Percentiles rank a stretch among this genome's conserved stretches.
Evolutionary conservation across 2,888 invertebrate species (phyloP).

Genomic region (Stenodera caucasica): DNA sequence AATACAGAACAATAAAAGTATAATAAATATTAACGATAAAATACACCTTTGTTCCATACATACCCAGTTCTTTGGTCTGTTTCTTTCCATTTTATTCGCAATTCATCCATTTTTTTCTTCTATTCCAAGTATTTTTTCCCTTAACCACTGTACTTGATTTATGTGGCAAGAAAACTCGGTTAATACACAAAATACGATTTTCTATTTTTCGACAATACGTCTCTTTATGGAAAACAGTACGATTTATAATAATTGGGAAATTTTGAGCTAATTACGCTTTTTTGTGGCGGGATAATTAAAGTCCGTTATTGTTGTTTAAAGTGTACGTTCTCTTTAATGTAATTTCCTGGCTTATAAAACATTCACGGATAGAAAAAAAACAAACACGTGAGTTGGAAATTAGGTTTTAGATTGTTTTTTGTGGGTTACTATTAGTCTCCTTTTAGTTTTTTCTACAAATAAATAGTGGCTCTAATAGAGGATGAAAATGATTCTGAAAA

Average conservation of each 20-base stretch:
- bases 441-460: too few species aligned
- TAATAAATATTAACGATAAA: constrained; percentile 22
- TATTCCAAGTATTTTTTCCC: not conserved
- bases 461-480: too few species aligned
- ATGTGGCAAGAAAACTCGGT: not conserved
- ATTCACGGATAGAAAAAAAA: too few species aligned
- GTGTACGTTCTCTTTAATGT: too few species aligned
- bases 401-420: too few species aligned
- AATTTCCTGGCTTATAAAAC: too few species aligned
- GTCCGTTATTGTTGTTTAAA: too few species aligned
- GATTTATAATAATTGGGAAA: not conserved
- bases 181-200: constrained; percentile 1
- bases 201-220: not conserved
- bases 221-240: not conserved
- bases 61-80: not conserved
- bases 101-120: not conserved
- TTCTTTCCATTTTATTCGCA: not conserved
- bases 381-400: too few species aligned
- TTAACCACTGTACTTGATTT: not conserved
- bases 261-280: not conserved
- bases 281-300: too few species aligned
- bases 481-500: too few species aligned
- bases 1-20: constrained; percentile 16
- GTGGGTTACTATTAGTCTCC: too few species aligned
- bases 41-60: constrained; percentile 9